These are phyloP conservation scores for Sarcophaga variegata DNA, from an alignment of 2,888 invertebrate species.

Conservation along the genomic window DNA sequence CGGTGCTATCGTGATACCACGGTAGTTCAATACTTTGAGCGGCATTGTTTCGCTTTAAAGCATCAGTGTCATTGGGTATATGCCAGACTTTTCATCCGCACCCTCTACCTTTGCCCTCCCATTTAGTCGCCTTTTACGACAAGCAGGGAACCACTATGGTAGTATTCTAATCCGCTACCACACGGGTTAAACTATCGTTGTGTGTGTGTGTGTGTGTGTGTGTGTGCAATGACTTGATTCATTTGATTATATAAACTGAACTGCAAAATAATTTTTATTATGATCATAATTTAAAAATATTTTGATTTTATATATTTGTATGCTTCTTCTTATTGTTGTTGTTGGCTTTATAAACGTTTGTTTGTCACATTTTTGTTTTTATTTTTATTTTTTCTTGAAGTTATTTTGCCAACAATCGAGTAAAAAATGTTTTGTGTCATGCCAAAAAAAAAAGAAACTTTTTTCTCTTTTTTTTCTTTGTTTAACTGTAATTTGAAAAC, in stretches of 20 bases:
- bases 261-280: slow-evolving; percentile 71
- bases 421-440: slow-evolving; percentile 60
- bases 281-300: slow-evolving; percentile 71
- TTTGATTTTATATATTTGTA: slow-evolving; percentile 57
- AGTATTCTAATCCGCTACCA: too few species aligned
- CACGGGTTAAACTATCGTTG: too few species aligned
- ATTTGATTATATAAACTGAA: slow-evolving; percentile 41
- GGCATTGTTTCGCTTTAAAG: too few species aligned
- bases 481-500: slow-evolving; percentile 65
- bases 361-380: slow-evolving; percentile 33
- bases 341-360: slow-evolving; percentile 40
- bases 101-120: too few species aligned
- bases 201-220: slow-evolving; percentile 56
- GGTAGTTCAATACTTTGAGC: too few species aligned
- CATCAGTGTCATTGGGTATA: too few species aligned
- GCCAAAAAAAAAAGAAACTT: slow-evolving; percentile 52
- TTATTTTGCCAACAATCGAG: slow-evolving; percentile 25
- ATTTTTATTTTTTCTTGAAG: slow-evolving; percentile 21
- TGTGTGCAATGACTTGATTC: slow-evolving; percentile 64
- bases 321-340: neutral
- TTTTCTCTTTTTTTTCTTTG: slow-evolving; percentile 41
- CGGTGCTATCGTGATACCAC: too few species aligned
- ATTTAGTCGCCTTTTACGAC: too few species aligned
- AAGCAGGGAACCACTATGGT: too few species aligned
- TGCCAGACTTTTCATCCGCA: too few species aligned